Evolutionary conservation across 2,797 vertebrate genomes (phyloP).

Genomic region (Lophotriccus pileatus): DNA sequence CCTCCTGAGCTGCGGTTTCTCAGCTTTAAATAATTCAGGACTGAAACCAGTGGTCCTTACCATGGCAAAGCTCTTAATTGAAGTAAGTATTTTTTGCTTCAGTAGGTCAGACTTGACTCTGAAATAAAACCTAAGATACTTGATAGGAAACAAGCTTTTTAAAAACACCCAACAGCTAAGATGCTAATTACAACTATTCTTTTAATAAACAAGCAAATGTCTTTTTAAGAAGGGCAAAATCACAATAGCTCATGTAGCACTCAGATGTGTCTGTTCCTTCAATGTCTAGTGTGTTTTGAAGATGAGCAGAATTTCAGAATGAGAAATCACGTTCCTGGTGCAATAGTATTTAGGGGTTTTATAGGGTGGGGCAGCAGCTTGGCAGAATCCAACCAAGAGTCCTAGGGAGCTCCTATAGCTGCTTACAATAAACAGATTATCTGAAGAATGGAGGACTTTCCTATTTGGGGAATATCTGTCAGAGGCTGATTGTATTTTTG

Average conservation of each 20-base stretch:
- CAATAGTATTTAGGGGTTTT: neutral
- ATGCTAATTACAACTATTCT: neutral
- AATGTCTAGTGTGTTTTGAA: neutral
- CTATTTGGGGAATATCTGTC: neutral
- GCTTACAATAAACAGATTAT: neutral
- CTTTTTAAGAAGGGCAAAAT: conserved; percentile 36
- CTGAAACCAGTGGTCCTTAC: neutral
- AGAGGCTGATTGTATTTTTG: neutral
- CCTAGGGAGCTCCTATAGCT: neutral
- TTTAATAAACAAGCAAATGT: conserved; percentile 48
- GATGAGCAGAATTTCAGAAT: neutral
- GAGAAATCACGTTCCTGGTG: neutral
- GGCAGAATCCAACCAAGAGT: neutral
- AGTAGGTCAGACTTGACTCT: neutral
- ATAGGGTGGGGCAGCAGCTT: neutral
- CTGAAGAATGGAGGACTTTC: neutral
- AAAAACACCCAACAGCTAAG: neutral
- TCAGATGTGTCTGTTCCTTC: neutral
- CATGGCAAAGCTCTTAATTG: neutral
- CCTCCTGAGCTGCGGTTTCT: neutral
- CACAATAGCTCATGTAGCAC: neutral
- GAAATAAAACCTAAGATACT: conserved; percentile 45
- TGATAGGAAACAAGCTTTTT: conserved; percentile 39
- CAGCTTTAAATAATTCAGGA: conserved; percentile 45
- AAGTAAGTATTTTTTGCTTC: neutral